Conservation (phyloP, 2,888 invertebrate genomes). For the Dinocampus coccinellae region DNA sequence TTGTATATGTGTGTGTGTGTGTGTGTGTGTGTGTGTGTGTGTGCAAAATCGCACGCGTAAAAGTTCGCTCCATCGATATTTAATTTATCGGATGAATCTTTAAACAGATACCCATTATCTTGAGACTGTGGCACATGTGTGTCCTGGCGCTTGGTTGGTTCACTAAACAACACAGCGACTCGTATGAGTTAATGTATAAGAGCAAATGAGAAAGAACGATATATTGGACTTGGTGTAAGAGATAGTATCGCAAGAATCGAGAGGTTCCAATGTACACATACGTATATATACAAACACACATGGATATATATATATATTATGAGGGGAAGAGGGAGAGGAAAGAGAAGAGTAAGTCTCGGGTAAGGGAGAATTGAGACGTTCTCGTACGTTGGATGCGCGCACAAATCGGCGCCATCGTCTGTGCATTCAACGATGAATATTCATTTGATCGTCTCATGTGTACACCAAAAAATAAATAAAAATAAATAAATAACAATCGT, state of each 20-base stretch:
- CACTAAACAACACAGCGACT: constrained; percentile 32
- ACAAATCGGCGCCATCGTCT: constrained; percentile 1
- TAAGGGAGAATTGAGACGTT: constrained; percentile 45
- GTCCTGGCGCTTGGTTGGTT: constrained; percentile 32
- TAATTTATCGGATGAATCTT: constrained; percentile 58
- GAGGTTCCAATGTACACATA: constrained; percentile 23
- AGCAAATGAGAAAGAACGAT: not conserved
- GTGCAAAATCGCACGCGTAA: too few species aligned
- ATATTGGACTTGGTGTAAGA: constrained; percentile 14
- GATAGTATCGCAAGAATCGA: constrained; percentile 44
- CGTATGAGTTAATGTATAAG: not conserved
- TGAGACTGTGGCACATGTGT: constrained; percentile 34
- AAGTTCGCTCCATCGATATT: constrained; percentile 48
- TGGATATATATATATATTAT: too few species aligned
- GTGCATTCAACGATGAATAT: constrained; percentile 18
- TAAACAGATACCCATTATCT: constrained; percentile 55
- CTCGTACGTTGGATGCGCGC: not conserved
- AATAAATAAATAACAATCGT: not conserved
- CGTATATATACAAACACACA: not conserved
- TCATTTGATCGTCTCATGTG: not conserved
- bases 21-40: not conserved
- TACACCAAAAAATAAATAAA: not conserved
- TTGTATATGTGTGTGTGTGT: not conserved
- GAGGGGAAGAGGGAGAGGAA: not conserved
- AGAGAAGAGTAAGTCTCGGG: constrained; percentile 31